A percentile compares a stretch with the other conserved stretches of the same genome.
Conservation (phyloP, 2,797 vertebrate species). For the Pseudotriccus pelzelni region DNA sequence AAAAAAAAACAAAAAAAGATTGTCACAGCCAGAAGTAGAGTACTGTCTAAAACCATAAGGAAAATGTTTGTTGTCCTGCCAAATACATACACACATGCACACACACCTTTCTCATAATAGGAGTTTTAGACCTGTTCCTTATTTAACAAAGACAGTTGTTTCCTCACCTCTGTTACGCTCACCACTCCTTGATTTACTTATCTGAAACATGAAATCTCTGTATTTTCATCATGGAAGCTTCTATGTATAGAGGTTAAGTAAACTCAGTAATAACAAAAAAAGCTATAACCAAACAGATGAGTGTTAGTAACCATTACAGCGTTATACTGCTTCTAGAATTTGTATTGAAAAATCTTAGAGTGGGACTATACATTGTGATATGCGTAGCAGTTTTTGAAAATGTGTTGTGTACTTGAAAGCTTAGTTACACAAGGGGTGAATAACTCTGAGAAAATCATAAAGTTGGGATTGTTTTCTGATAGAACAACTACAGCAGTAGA, state of each 20-base stretch:
- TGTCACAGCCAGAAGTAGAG: neutral
- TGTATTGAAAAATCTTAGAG: neutral
- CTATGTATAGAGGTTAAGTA: neutral
- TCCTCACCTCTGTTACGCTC: neutral
- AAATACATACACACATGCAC: neutral
- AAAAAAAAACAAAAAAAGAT: too few species aligned
- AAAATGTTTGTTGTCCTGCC: neutral
- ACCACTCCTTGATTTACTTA: neutral
- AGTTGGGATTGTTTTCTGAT: neutral
- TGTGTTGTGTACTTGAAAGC: accelerated
- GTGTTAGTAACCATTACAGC: neutral
- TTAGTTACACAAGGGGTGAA: neutral
- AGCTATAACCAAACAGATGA: neutral
- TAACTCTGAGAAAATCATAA: neutral
- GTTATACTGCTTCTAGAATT: neutral
- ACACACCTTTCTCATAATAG: neutral
- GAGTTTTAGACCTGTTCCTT: neutral
- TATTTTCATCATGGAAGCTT: neutral
- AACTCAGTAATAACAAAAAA: neutral
- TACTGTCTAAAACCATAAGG: neutral
- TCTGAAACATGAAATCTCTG: neutral
- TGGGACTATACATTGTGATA: neutral
- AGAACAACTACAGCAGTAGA: neutral
- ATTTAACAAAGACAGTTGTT: neutral
- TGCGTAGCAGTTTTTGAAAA: neutral